Conservation (phyloP, 2,113 vertebrate species). For the Tor tambroides region DNA sequence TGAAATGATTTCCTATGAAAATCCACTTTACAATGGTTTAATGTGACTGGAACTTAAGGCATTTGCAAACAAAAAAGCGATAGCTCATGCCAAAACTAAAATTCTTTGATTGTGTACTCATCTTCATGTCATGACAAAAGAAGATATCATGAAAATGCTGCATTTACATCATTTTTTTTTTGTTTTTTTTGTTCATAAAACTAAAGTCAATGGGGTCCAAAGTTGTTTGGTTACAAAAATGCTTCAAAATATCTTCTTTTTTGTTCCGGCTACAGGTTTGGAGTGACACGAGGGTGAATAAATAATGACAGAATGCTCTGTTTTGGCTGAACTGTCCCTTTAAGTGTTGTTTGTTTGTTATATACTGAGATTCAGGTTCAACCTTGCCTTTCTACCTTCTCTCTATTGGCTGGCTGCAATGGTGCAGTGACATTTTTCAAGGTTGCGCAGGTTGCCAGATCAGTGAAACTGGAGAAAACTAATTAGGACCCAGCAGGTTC, state of each 20-base stretch:
- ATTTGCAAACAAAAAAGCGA: too few species aligned
- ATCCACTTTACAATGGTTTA: too few species aligned
- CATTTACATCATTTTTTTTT: not conserved
- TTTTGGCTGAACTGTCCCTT: not conserved
- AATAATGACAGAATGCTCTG: not conserved
- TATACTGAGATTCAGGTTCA: not conserved
- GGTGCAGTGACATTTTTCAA: constrained; percentile 34
- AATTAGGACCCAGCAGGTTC: constrained; percentile 17
- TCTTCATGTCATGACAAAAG: not conserved
- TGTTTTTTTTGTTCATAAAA: not conserved
- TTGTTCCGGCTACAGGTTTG: not conserved
- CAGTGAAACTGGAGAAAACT: constrained; percentile 35
- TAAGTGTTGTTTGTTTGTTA: not conserved
- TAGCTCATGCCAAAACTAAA: not conserved
- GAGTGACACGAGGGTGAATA: not conserved
- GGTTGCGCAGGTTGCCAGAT: constrained; percentile 42
- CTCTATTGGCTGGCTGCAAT: not conserved
- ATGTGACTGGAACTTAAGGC: too few species aligned
- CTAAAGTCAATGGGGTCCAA: not conserved
- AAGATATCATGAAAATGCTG: not conserved
- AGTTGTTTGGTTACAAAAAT: not conserved
- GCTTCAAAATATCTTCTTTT: not conserved
- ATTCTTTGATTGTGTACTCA: not conserved
- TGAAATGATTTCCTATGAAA: too few species aligned
- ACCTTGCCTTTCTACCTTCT: not conserved